These are phyloP conservation scores for Ridgeia piscesae DNA, from an alignment of 1,140 invertebrate species.

Conservation along the genomic window DNA sequence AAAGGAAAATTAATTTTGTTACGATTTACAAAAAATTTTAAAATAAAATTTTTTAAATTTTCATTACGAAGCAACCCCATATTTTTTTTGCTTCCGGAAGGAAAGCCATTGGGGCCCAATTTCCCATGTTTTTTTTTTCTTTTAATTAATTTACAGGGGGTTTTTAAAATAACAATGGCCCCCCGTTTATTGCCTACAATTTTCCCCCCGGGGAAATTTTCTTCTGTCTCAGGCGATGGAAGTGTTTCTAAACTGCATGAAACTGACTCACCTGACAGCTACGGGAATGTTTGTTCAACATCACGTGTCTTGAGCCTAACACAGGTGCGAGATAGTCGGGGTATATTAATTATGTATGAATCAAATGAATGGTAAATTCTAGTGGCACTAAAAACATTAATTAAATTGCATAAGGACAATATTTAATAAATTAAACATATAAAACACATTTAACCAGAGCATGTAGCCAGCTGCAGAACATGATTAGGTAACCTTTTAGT, in stretches of 20 bases:
- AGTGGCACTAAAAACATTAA: background rate
- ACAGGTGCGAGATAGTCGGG: background rate
- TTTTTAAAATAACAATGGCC: background rate
- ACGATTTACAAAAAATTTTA: no score
- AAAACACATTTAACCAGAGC: background rate
- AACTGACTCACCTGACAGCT: background rate
- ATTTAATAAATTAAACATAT: background rate
- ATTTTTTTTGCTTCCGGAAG: no score
- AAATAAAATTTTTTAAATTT: no score
- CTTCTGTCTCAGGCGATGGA: background rate
- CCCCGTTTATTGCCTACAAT: no score
- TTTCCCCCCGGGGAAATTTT: background rate
- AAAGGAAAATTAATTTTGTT: no score
- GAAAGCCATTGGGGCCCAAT: no score
- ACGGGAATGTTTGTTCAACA: background rate
- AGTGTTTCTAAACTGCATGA: background rate
- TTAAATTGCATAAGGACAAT: background rate
- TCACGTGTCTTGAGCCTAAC: background rate
- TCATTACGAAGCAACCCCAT: no score
- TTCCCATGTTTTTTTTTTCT: no score
- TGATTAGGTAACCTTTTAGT: background rate
- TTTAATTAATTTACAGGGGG: no score
- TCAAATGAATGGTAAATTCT: background rate
- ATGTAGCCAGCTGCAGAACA: background rate
- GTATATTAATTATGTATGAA: background rate